Evolutionary conservation across 64 coral and sea anemone genomes (phyloP).

Genomic region (Stichodactyla mertensii): DNA sequence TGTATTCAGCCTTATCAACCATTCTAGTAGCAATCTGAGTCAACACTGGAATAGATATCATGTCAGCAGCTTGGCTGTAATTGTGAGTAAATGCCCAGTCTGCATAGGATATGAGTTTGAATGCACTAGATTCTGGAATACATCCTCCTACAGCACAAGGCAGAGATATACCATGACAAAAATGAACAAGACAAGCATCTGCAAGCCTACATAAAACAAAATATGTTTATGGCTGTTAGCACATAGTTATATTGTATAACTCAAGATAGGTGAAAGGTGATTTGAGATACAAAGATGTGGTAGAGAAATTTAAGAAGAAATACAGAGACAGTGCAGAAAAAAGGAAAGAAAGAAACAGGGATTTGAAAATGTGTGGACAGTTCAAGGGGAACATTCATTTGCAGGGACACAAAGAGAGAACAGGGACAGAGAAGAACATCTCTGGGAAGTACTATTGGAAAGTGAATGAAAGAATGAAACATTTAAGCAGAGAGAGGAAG

Average conservation of each 20-base stretch:
- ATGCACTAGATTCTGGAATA: background rate
- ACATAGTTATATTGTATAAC: background rate
- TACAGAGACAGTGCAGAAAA: no score
- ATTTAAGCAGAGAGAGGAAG: no score
- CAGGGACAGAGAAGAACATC: no score
- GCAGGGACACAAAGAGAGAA: no score
- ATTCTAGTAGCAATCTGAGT: slow-evolving; percentile 14
- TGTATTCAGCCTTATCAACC: background rate
- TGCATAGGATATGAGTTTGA: slow-evolving; percentile 14
- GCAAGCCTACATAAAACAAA: slow-evolving; percentile 5
- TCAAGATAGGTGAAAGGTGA: background rate
- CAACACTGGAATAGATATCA: background rate
- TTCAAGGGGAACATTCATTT: no score
- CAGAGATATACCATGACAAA: background rate
- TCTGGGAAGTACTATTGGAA: no score
- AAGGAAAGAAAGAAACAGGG: no score
- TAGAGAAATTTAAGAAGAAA: no score
- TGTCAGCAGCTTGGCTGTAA: background rate
- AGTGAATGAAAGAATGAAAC: no score
- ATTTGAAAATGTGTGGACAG: no score
- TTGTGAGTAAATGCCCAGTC: slow-evolving; percentile 17
- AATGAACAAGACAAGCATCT: background rate
- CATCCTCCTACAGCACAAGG: background rate
- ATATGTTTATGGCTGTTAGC: background rate
- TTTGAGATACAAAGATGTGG: no score